Conservation (phyloP, 2,797 vertebrate species). For the Eptatretus atami region DNA sequence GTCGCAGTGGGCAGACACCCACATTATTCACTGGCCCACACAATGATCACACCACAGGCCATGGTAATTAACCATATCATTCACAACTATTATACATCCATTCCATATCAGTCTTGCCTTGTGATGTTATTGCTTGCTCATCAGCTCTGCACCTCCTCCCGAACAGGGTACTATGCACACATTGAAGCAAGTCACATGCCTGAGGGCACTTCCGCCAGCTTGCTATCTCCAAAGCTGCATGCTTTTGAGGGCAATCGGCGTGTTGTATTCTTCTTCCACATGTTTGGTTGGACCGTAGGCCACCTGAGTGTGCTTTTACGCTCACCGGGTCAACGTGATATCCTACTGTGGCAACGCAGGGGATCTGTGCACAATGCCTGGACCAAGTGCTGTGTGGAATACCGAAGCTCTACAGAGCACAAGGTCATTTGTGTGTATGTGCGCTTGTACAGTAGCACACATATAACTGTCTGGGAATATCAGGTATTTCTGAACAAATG, state of each 20-base stretch:
- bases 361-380: neutral
- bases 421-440: neutral
- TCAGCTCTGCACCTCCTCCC: neutral
- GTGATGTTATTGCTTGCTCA: no score
- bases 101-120: no score
- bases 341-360: neutral
- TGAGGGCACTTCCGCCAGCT: neutral
- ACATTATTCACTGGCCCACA: neutral
- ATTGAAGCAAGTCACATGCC: slow-evolving; percentile 1
- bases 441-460: no score
- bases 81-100: no score
- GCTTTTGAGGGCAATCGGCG: neutral
- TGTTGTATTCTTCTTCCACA: neutral
- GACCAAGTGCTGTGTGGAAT: neutral
- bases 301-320: neutral
- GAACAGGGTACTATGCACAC: neutral
- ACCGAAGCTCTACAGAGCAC: neutral
- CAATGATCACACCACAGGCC: slow-evolving; percentile 1
- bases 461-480: no score
- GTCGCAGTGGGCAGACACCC: slow-evolving; percentile 2
- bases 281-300: neutral
- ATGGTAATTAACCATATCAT: neutral
- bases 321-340: neutral
- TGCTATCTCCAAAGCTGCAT: neutral
- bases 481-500: no score